Conservation (phyloP, 2,888 invertebrate genomes). For the Acanthosepion esculentum region DNA sequence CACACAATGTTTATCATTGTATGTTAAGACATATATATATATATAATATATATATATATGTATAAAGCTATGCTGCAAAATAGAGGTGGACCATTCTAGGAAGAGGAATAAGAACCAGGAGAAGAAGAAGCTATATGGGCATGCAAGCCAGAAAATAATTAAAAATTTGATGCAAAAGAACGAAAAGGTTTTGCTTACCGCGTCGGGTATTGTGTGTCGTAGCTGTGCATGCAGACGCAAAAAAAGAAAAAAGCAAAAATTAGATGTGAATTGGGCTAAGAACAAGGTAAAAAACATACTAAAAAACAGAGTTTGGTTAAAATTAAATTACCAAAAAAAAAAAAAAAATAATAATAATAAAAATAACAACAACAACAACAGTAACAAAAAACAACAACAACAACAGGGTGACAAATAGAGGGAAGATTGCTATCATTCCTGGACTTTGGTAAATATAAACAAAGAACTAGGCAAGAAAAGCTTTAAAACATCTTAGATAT, state of each 20-base stretch:
- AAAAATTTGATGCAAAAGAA: conserved; percentile 34
- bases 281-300: conserved; percentile 44
- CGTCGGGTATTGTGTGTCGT: conserved; percentile 44
- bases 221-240: conserved; percentile 46
- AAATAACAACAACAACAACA: conserved; percentile 36
- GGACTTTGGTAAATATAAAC: not conserved
- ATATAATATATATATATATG: not conserved
- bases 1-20: not conserved
- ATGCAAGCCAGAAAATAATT: conserved; percentile 25
- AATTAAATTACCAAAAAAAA: conserved; percentile 39
- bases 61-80: not conserved
- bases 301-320: conserved; percentile 34
- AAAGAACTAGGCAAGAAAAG: not conserved
- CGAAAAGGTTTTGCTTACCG: conserved; percentile 46
- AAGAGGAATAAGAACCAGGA: not conserved
- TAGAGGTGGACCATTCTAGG: not conserved
- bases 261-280: conserved; percentile 48
- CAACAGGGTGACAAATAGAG: conserved; percentile 16
- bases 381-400: conserved; percentile 34
- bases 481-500: not conserved
- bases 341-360: not conserved
- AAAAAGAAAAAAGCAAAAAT: conserved; percentile 46
- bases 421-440: conserved; percentile 3
- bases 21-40: not conserved
- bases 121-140: not conserved